Base-by-base conservation (phyloP, 2,113 vertebrate genomes). In the Ciconia maguari region DNA sequence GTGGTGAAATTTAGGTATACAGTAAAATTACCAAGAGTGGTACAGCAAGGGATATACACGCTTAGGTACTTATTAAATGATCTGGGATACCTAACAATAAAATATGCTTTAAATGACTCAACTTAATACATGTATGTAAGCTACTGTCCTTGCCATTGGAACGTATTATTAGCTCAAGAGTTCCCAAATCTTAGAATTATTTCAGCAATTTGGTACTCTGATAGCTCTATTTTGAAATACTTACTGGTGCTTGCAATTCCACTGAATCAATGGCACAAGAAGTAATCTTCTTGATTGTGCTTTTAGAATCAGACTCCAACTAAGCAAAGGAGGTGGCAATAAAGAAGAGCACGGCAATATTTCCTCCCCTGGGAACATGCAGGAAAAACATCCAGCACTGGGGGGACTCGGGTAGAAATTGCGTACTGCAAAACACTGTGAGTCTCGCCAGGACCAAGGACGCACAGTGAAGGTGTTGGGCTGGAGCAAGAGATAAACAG, bases 351-450 rank as follows among this genome's bases (percentile, higher is more conserved):
- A 18, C 32, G 60, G 51, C 48, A 55, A 2, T 7, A 36, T 13
- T 60, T 51, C 25, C 38, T 62, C 30, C 32, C 16, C 19, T 16
- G 38, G 38, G 27, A 46, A 30, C 2, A 5, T 1, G 70, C 41
- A 64, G 36, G 20, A 88, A 29, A 82, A 60, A 16, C 41, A 36
- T 6, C 34, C 4, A 6, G 32, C 16, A 10, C 36, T 15, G 19
- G 38, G 29, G 60, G 42, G 5, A 34, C 55, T 13, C 1, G 6
- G 69, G 29, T 5, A 44, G 46, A 61, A 65, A 54, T 0, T 11
- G 2, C 6, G 26, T 2, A 4, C 80, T 11, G 68, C n/a, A 16
- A 5, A 68, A 34, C 44, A 30, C 74, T 2, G 10, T 0, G 11
- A 79, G 66, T 14, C 61, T 36, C 1, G 2, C 74, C 65, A 13